Evolutionary conservation across 2,888 invertebrate species (phyloP).

Genomic region (Theristus sp.): DNA sequence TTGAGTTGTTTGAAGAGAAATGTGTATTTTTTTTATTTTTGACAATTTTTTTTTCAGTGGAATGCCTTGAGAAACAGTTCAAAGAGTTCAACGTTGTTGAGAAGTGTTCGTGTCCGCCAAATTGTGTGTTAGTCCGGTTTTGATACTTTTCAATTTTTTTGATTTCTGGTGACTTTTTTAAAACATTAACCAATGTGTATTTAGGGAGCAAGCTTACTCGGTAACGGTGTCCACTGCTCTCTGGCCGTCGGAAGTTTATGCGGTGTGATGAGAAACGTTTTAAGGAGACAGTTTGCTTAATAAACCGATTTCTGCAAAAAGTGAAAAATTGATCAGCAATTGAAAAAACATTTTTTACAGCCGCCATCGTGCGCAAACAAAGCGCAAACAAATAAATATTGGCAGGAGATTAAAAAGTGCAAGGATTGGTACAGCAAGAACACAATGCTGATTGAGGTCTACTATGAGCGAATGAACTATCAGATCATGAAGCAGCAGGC

Average conservation of each 20-base stretch:
- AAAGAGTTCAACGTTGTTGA: slow-evolving; percentile 15
- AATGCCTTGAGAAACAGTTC: slow-evolving; percentile 2
- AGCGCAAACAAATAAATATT: background rate
- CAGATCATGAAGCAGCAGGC: slow-evolving; percentile 21
- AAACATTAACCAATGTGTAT: too few relatives aligned
- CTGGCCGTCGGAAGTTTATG: slow-evolving; percentile 23
- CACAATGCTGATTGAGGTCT: slow-evolving; percentile 29
- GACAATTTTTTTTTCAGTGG: background rate
- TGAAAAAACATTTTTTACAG: slow-evolving; percentile 10
- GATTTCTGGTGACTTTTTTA: too few relatives aligned
- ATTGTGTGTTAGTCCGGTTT: slow-evolving; percentile 16
- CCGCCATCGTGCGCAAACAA: slow-evolving; percentile 17
- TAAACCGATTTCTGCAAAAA: background rate
- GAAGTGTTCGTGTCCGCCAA: slow-evolving; percentile 21
- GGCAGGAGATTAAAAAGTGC: slow-evolving; percentile 1
- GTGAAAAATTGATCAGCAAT: background rate
- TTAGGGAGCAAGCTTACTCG: slow-evolving; percentile 17
- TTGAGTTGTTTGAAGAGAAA: background rate
- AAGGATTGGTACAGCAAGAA: slow-evolving; percentile 21
- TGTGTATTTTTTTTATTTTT: background rate
- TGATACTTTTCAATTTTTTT: background rate
- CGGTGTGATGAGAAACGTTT: slow-evolving; percentile 11
- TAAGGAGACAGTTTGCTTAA: background rate
- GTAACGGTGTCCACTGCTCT: slow-evolving; percentile 23
- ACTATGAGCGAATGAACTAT: slow-evolving; percentile 29